These are phyloP conservation scores for Thunnus albacares DNA, from an alignment of 2,797 vertebrate genomes.

Conservation along the genomic window DNA sequence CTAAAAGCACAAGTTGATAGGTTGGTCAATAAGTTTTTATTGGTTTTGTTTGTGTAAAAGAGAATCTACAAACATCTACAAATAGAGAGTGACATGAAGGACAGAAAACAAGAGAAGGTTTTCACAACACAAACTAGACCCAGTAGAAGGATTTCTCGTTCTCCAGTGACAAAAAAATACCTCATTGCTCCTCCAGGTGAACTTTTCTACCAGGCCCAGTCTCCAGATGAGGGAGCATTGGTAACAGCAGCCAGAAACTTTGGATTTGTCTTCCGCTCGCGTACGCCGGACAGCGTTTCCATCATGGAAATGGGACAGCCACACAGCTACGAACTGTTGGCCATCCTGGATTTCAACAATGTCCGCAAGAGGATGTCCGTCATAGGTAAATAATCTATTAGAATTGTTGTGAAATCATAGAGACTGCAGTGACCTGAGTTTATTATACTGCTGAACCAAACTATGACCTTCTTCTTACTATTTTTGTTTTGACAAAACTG, in stretches of 20 bases:
- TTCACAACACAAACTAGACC: background rate
- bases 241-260: constrained; percentile 96
- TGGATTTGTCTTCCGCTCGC: constrained; percentile 94
- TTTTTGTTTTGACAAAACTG: background rate
- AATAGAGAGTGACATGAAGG: no score
- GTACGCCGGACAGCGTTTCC: constrained; percentile 91
- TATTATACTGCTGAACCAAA: background rate
- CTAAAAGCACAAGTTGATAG: background rate
- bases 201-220: constrained; percentile 95
- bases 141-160: no score
- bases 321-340: constrained; percentile 89
- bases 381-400: constrained; percentile 85
- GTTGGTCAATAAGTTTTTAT: no score
- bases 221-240: constrained; percentile 95
- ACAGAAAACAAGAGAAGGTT: background rate
- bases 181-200: constrained; percentile 80
- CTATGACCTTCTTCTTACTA: background rate
- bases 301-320: constrained; percentile 92
- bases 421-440: background rate
- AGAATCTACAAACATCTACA: no score
- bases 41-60: no score
- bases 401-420: background rate
- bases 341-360: constrained; percentile 96
- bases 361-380: constrained; percentile 98
- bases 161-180: background rate